These are phyloP conservation scores for Philhelius pedissequus DNA, from an alignment of 2,888 invertebrate species.

Conservation along the genomic window DNA sequence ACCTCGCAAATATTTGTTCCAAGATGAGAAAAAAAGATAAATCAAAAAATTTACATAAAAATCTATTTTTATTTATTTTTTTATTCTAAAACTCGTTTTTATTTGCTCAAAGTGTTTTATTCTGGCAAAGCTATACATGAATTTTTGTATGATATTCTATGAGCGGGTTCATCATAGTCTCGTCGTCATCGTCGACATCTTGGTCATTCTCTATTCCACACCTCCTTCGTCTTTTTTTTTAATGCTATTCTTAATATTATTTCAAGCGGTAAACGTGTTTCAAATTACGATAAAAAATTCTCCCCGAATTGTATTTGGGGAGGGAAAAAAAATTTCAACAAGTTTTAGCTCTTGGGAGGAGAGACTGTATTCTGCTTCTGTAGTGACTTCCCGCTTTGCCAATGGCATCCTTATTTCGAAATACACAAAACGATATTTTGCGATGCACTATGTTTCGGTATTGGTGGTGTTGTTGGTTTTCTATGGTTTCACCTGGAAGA, in stretches of 20 bases:
- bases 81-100: no score
- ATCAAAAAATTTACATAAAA: no score
- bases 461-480: constrained; percentile 1
- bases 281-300: constrained; percentile 61
- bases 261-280: constrained; percentile 69
- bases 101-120: no score
- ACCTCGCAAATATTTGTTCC: no score
- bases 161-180: constrained; percentile 46
- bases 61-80: no score
- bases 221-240: constrained; percentile 6
- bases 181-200: constrained; percentile 9
- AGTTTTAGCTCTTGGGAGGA: constrained; percentile 28
- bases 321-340: constrained; percentile 38
- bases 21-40: no score
- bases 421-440: constrained; percentile 31
- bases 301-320: not conserved
- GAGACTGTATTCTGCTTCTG: not conserved
- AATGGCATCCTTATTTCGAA: not conserved
- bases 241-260: constrained; percentile 66
- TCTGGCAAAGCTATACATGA: no score
- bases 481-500: constrained; percentile 53
- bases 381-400: no score
- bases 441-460: constrained; percentile 16
- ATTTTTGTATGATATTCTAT: constrained; percentile 7
- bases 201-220: constrained; percentile 41